phyloP scores from a whole-genome alignment of 2,888 invertebrate genomes.

The Drosophila crucigera region DNA sequence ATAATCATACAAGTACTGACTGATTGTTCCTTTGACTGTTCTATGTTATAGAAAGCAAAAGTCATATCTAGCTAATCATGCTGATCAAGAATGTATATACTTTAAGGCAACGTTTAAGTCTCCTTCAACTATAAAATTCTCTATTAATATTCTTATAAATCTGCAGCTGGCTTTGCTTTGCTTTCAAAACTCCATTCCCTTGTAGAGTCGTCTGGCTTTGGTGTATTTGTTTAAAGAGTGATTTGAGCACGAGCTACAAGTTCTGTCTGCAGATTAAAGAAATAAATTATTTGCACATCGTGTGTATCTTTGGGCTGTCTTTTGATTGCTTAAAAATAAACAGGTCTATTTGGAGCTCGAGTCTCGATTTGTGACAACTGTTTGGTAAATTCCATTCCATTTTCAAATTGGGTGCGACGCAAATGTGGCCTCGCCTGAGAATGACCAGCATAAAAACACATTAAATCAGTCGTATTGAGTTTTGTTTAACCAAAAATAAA shows the following conservation, averaged over 20 bases:
- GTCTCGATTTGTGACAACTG: not conserved
- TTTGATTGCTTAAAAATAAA: conserved; percentile 6
- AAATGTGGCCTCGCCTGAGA: conserved; percentile 19
- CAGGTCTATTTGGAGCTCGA: conserved; percentile 10
- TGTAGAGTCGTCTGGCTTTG: no score
- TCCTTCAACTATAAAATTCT: not conserved
- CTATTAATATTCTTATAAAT: not conserved
- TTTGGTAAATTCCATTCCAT: conserved; percentile 11
- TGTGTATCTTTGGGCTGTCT: not conserved
- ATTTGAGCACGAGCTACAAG: not conserved
- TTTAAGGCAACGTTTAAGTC: accelerated
- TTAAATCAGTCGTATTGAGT: not conserved
- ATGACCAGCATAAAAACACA: conserved; percentile 8
- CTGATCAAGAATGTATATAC: not conserved
- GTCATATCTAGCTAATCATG: not conserved
- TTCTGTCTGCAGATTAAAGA: not conserved
- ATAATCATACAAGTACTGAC: not conserved
- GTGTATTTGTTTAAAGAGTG: not conserved
- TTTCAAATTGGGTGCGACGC: conserved; percentile 12
- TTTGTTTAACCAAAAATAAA: not conserved
- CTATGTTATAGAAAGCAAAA: not conserved
- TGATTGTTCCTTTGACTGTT: not conserved
- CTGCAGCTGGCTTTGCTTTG: not conserved
- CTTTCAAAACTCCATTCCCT: not conserved
- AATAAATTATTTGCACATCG: not conserved